phyloP scores from a whole-genome alignment of 2,113 vertebrate species.

The Clarias batrachus region DNA sequence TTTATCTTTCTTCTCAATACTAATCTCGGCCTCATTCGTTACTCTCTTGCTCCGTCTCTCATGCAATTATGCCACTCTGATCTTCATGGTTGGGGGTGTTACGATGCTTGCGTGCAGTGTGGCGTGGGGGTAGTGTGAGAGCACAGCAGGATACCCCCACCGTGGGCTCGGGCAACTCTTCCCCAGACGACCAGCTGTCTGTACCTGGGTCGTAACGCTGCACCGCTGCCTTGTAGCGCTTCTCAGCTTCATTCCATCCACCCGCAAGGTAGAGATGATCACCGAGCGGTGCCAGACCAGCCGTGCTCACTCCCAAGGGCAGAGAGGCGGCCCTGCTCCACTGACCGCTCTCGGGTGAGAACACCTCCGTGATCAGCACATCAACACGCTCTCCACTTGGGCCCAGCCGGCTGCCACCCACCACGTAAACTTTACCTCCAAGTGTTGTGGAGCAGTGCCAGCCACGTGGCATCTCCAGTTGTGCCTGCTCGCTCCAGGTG shows the following conservation, averaged over 20 bases:
- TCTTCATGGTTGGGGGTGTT: constrained; percentile 69
- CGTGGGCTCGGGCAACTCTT: constrained; percentile 77
- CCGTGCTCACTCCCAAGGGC: constrained; percentile 77
- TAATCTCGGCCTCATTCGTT: constrained; percentile 15
- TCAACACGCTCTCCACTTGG: constrained; percentile 76
- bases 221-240: constrained; percentile 77
- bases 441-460: constrained; percentile 77
- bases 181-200: constrained; percentile 72
- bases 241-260: constrained; percentile 80
- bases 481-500: constrained; percentile 69
- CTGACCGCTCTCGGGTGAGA: constrained; percentile 60
- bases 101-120: constrained; percentile 67
- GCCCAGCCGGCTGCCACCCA: constrained; percentile 81
- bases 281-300: constrained; percentile 70
- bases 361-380: constrained; percentile 76
- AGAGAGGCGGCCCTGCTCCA: constrained; percentile 74
- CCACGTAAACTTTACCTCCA: constrained; percentile 70
- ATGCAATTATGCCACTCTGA: constrained; percentile 60
- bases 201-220: constrained; percentile 76
- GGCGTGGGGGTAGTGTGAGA: constrained; percentile 70
- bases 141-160: constrained; percentile 82
- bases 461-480: constrained; percentile 75
- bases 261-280: constrained; percentile 75
- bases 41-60: constrained; percentile 26
- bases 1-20: constrained; percentile 6